phyloP scores from a whole-genome alignment of 2,113 vertebrate genomes.

The Apistogramma diplotaenia region DNA sequence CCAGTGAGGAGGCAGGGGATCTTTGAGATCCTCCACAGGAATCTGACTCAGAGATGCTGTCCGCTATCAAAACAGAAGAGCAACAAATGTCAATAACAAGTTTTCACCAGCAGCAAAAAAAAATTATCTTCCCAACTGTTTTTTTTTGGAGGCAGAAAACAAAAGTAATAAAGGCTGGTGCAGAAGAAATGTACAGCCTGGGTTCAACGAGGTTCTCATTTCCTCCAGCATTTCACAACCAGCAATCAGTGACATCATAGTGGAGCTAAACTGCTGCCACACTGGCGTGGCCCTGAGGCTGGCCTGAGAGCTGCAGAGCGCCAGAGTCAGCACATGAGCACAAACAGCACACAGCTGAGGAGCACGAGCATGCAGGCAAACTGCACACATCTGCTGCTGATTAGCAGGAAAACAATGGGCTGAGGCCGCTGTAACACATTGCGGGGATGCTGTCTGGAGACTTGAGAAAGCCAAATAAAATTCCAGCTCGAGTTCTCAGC shows the following conservation, averaged over 20 bases:
- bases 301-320: background rate
- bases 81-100: background rate
- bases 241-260: slow-evolving; percentile 50
- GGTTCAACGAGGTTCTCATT: slow-evolving; percentile 48
- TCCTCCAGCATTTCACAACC: slow-evolving; percentile 60
- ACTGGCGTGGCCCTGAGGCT: background rate
- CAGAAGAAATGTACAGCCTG: background rate
- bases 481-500: slow-evolving; percentile 4
- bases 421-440: slow-evolving; percentile 9
- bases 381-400: slow-evolving; percentile 50
- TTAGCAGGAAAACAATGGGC: slow-evolving; percentile 59
- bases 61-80: slow-evolving; percentile 77
- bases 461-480: slow-evolving; percentile 9
- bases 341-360: slow-evolving; percentile 16
- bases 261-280: background rate
- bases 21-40: slow-evolving; percentile 81
- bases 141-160: background rate
- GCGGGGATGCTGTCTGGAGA: slow-evolving; percentile 11
- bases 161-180: background rate
- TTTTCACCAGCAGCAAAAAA: background rate
- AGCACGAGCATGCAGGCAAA: slow-evolving; percentile 10
- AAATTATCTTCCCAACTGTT: background rate
- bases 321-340: background rate
- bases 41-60: slow-evolving; percentile 84
- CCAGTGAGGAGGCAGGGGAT: slow-evolving; percentile 89